A percentile compares a stretch with the other conserved stretches of the same genome.
Conservation (phyloP, 2,797 vertebrate species). For the Ctenopoma multispine region DNA sequence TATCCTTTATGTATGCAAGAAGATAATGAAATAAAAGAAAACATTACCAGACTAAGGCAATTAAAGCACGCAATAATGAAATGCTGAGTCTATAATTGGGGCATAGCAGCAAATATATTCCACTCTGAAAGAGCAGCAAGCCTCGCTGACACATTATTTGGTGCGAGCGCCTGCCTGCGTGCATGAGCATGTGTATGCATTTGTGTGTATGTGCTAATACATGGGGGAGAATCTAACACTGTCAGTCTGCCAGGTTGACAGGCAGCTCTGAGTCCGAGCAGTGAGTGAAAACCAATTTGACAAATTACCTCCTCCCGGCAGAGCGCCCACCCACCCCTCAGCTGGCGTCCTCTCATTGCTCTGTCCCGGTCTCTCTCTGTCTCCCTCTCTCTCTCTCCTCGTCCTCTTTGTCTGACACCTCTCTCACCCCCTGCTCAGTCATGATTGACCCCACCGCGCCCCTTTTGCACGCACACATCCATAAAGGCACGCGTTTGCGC, state of each 20-base stretch:
- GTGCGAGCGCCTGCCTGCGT: constrained; percentile 30
- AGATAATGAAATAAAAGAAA: constrained; percentile 63
- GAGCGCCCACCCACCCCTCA: constrained; percentile 59
- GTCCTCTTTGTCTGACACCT: constrained; percentile 64
- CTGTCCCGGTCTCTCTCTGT: constrained; percentile 48
- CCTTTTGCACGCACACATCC: constrained; percentile 77
- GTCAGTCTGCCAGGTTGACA: constrained; percentile 83
- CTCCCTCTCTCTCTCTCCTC: constrained; percentile 38
- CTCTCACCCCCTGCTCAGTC: constrained; percentile 28
- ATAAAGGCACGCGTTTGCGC: constrained; percentile 67
- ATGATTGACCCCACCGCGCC: constrained; percentile 66
- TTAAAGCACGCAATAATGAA: constrained; percentile 70
- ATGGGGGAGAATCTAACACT: constrained; percentile 85
- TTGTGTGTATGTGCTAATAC: constrained; percentile 54
- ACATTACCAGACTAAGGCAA: constrained; percentile 61
- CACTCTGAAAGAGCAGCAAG: constrained; percentile 43
- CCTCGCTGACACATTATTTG: constrained; percentile 49
- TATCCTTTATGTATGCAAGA: constrained; percentile 51
- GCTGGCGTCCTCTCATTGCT: constrained; percentile 44
- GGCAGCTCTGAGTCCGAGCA: constrained; percentile 83
- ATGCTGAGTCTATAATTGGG: constrained; percentile 55
- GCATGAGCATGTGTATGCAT: constrained; percentile 24
- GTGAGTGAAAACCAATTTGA: constrained; percentile 89
- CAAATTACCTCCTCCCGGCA: constrained; percentile 82
- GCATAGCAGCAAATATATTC: constrained; percentile 42